These are phyloP conservation scores for Pycnomerus fuliginosus DNA, from an alignment of 2,888 invertebrate species.

Conservation along the genomic window DNA sequence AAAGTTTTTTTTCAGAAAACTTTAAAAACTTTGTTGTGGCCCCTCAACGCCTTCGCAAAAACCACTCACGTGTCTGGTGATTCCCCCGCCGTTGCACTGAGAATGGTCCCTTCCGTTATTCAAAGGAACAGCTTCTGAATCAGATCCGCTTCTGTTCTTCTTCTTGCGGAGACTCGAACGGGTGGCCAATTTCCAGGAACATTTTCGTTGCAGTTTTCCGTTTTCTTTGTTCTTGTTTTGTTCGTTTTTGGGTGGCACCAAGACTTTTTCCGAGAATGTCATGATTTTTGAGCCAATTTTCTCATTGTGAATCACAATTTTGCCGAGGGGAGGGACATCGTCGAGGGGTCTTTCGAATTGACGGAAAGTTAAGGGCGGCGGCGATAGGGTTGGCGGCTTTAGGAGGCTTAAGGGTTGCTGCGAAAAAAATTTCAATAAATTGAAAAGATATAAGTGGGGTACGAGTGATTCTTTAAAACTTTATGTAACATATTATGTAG, in stretches of 20 bases:
- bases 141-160: constrained; percentile 60
- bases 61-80: constrained; percentile 50
- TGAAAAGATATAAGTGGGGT: too few species aligned
- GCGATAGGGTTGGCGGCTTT: constrained; percentile 60
- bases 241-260: constrained; percentile 17
- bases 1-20: too few species aligned
- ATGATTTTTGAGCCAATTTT: constrained; percentile 49
- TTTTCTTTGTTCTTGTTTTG: constrained; percentile 37
- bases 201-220: constrained; percentile 65
- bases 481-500: too few species aligned
- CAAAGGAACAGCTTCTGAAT: constrained; percentile 61
- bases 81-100: constrained; percentile 65
- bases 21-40: too few species aligned
- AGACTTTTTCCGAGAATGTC: constrained; percentile 50
- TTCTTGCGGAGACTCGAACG: constrained; percentile 70
- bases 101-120: constrained; percentile 75
- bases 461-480: too few species aligned
- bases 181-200: constrained; percentile 71
- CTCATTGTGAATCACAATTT: constrained; percentile 52
- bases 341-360: constrained; percentile 47
- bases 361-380: constrained; percentile 48
- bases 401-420: constrained; percentile 59
- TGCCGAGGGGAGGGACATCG: constrained; percentile 37
- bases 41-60: too few species aligned
- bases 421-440: background rate